phyloP scores from a whole-genome alignment of 2,888 invertebrate species.

The Carterocephalus palaemon region DNA sequence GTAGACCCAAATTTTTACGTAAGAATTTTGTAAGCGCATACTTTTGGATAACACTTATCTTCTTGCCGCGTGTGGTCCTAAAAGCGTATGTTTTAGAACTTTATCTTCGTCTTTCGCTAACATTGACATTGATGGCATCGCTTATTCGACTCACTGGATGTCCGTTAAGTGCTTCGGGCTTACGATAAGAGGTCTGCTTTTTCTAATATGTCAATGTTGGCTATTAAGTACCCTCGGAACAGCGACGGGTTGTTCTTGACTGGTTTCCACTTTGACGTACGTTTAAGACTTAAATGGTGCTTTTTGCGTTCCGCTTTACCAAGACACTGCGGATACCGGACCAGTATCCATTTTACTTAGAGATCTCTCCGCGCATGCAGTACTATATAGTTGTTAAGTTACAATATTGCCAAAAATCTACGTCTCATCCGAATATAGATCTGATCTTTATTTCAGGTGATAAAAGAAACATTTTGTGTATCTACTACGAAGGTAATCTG shows the following conservation, averaged over 20 bases:
- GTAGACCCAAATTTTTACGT: conserved; percentile 1
- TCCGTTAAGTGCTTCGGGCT: conserved; percentile 21
- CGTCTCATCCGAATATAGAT: too few species aligned
- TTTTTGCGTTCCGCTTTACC: conserved; percentile 4
- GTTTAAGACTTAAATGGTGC: conserved; percentile 2
- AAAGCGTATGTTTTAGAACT: conserved; percentile 22
- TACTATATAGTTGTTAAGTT: too few species aligned
- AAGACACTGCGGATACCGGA: background rate
- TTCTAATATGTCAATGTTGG: conserved; percentile 21
- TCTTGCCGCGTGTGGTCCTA: conserved; percentile 34
- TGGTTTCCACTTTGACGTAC: conserved; percentile 12
- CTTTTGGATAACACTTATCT: conserved; percentile 33
- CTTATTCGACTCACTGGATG: conserved; percentile 11
- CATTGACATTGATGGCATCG: conserved; percentile 21
- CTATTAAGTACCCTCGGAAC: conserved; percentile 17
- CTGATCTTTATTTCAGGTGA: too few species aligned
- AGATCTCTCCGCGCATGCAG: background rate
- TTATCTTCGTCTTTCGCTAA: conserved; percentile 23
- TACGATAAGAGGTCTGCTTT: conserved; percentile 21
- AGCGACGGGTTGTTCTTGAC: conserved; percentile 10
- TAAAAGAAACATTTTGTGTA: too few species aligned
- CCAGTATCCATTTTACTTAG: background rate
- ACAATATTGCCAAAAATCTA: too few species aligned
- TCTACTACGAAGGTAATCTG: too few species aligned
- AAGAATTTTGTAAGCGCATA: conserved; percentile 25